These are phyloP conservation scores for Apodemia mormo DNA, from an alignment of 2,888 invertebrate genomes.

Conservation along the genomic window DNA sequence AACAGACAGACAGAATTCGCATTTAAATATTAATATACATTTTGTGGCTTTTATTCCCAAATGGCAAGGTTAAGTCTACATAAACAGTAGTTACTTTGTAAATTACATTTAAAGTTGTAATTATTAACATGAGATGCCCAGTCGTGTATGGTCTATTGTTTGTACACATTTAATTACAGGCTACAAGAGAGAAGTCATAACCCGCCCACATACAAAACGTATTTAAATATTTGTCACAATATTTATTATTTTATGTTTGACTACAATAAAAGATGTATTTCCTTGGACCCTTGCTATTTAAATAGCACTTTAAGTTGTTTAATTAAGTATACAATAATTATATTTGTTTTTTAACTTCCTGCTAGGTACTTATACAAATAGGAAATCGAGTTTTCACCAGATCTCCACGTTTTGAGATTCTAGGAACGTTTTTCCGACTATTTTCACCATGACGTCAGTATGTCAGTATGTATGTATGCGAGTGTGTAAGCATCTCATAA, in stretches of 20 bases:
- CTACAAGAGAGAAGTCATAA: background rate
- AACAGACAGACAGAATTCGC: too few relatives aligned
- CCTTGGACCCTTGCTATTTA: background rate
- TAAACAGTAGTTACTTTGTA: background rate
- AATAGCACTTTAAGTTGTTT: too few relatives aligned
- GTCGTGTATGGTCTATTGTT: background rate
- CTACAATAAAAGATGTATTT: background rate
- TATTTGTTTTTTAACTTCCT: too few relatives aligned
- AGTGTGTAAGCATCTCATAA: too few relatives aligned
- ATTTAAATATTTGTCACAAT: background rate
- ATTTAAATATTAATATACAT: too few relatives aligned
- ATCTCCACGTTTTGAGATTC: too few relatives aligned
- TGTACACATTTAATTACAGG: background rate
- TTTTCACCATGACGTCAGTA: too few relatives aligned
- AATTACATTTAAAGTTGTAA: background rate
- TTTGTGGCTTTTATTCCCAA: background rate
- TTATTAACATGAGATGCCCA: background rate
- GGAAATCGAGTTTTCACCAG: too few relatives aligned
- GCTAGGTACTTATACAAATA: too few relatives aligned
- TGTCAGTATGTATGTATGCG: too few relatives aligned
- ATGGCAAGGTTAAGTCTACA: background rate
- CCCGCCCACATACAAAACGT: background rate
- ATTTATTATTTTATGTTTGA: background rate
- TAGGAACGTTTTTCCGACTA: too few relatives aligned
- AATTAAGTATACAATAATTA: too few relatives aligned